Conservation (phyloP, 2,113 vertebrate species). For the Hemibates koningsi region DNA sequence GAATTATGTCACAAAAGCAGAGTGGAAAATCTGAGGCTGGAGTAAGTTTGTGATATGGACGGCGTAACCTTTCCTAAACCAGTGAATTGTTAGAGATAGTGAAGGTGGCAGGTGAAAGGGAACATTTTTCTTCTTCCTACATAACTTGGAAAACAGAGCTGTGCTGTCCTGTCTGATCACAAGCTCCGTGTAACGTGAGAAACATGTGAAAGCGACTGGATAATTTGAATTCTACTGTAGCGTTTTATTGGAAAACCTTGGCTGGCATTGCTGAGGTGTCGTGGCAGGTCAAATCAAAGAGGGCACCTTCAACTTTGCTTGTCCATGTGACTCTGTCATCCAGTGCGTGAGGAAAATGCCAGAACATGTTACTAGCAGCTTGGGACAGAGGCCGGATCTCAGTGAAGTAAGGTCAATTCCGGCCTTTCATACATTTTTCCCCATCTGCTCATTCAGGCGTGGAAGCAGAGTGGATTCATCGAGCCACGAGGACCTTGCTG, state of each 20-base stretch:
- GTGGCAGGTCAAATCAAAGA: conserved; percentile 32
- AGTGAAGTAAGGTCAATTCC: conserved; percentile 20
- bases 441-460: conserved; percentile 41
- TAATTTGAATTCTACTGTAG: conserved; percentile 13
- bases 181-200: neutral
- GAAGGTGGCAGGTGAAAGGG: neutral
- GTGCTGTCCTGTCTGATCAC: neutral
- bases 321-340: neutral
- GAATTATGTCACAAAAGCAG: neutral
- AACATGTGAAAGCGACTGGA: neutral
- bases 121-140: neutral
- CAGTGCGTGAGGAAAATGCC: conserved; percentile 25
- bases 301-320: conserved; percentile 29
- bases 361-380: conserved; percentile 14
- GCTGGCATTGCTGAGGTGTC: neutral
- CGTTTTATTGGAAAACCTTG: neutral
- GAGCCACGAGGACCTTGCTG: neutral
- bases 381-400: neutral
- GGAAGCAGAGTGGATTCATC: conserved; percentile 23
- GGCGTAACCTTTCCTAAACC: neutral
- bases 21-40: neutral
- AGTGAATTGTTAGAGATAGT: neutral
- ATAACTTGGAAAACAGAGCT: neutral
- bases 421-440: neutral
- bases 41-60: neutral